phyloP scores from a whole-genome alignment of 2,888 invertebrate species.

The Drosophila flavopinicola region DNA sequence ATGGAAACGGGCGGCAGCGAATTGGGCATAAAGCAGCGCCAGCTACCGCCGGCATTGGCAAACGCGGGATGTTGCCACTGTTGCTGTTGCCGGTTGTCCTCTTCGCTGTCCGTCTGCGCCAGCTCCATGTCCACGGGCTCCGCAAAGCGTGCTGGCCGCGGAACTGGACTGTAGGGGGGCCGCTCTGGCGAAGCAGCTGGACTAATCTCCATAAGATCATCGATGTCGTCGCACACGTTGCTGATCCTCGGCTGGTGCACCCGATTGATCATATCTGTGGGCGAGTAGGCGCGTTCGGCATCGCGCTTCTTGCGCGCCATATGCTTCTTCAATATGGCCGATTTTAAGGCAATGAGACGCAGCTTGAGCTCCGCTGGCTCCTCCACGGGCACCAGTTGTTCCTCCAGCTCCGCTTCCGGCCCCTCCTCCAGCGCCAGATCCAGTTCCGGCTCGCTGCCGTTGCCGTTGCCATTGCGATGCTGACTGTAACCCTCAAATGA shows the following conservation, averaged over 20 bases:
- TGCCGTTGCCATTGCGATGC: conserved; percentile 7
- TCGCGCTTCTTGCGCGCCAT: conserved; percentile 82
- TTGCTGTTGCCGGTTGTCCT: conserved; percentile 24
- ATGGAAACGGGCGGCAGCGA: conserved; percentile 60
- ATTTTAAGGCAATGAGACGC: conserved; percentile 83
- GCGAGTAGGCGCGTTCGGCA: conserved; percentile 83
- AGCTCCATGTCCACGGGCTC: conserved; percentile 84
- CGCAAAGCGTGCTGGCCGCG: conserved; percentile 39
- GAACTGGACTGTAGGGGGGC: conserved; percentile 56
- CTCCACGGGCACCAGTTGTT: conserved; percentile 68
- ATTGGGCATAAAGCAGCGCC: conserved; percentile 57
- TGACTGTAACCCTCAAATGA: conserved; percentile 17
- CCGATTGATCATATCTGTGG: conserved; percentile 83
- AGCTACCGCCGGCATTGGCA: conserved; percentile 40
- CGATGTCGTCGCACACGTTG: conserved; percentile 61
- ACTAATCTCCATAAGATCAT: conserved; percentile 82
- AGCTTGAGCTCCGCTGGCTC: conserved; percentile 59
- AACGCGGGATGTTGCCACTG: conserved; percentile 44
- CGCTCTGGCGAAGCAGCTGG: conserved; percentile 82
- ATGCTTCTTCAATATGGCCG: conserved; percentile 83
- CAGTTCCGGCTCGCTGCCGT: conserved; percentile 4
- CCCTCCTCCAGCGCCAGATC: conserved; percentile 65
- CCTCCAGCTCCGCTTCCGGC: not conserved
- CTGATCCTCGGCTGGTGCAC: conserved; percentile 52
- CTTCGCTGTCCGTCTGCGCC: conserved; percentile 82